These are phyloP conservation scores for Drosophila nannoptera DNA, from an alignment of 1,140 invertebrate genomes.

Conservation along the genomic window DNA sequence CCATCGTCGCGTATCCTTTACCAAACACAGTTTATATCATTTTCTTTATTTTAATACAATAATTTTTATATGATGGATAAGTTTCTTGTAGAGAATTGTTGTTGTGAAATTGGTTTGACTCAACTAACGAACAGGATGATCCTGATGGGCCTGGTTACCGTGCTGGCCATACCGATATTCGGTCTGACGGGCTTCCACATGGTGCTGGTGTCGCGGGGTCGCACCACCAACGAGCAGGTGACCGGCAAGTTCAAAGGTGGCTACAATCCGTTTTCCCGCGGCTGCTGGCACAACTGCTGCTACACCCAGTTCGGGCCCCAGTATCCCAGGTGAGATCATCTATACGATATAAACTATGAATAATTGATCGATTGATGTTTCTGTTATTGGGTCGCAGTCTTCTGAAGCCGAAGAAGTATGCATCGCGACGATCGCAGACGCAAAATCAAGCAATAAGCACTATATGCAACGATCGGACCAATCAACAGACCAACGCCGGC, in stretches of 20 bases:
- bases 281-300: constrained; percentile 96
- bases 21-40: neutral
- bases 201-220: constrained; percentile 96
- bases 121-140: constrained; percentile 86
- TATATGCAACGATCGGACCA: constrained; percentile 77
- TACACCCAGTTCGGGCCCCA: constrained; percentile 97
- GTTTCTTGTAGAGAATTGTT: no score
- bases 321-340: constrained; percentile 94
- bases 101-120: constrained; percentile 74
- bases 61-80: no score
- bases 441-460: constrained; percentile 78
- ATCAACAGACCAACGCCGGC: constrained; percentile 61
- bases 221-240: constrained; percentile 99
- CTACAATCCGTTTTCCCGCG: constrained; percentile 97
- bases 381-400: constrained; percentile 73
- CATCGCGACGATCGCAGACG: constrained; percentile 75
- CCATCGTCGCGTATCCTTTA: constrained; percentile 90
- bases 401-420: constrained; percentile 81
- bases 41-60: no score
- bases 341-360: no score
- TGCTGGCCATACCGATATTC: constrained; percentile 97
- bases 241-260: constrained; percentile 98
- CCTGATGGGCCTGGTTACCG: constrained; percentile 93
- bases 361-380: no score
- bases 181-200: constrained; percentile 99